Base-by-base conservation (phyloP, 2,797 vertebrate species). In the Hylomyscus alleni region DNA sequence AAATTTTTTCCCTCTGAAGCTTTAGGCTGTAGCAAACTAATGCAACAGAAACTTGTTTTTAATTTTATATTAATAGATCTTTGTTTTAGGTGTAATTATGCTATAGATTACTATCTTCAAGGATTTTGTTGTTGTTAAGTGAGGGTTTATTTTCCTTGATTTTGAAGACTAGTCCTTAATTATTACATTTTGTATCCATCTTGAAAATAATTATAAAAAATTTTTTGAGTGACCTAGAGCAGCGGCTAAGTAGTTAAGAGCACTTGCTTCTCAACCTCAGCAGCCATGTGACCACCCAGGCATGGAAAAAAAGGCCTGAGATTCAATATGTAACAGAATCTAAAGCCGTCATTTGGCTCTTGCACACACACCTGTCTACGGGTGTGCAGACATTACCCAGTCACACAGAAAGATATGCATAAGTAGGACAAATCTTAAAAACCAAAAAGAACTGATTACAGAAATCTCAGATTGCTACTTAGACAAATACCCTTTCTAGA, bases 391-490 rank as follows among this genome's bases (percentile, higher is more conserved):
- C 29, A 50, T 47, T 67, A 19, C 37, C 37, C 8, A 62, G 6
- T 31, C 26, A 62, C 3, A 7, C 62, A 69, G 29, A 67, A 31
- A 83, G 6, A 85, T 67, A 67, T 20, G 34, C 20, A n/a, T 20
- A 85, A 85, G 50, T 65, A 65, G 31, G 31, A n/a, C 31, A 67
- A 20, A 65, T 50, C 82, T 65, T 67, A 65, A 56, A 65, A 75
- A 73, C n/a, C 37, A 37, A 58, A 52, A 62, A 92, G 91, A 95
- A 87, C 17, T 89, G 17, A 91, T 87, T 83, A 52, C n/a, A 95
- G 52, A 95, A 77, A 91, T 96, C 7, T 76, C 14, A 83, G 19
- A 89, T 93, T 97, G 22, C 65, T 94, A 13, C 26, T n/a, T 76
- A 72, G 80, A 14, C 17, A 37, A 85, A 54, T 67, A 22, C 89